These are phyloP conservation scores for Galeopsomyia nigrocyanea DNA, from an alignment of 2,888 invertebrate species.

Conservation along the genomic window DNA sequence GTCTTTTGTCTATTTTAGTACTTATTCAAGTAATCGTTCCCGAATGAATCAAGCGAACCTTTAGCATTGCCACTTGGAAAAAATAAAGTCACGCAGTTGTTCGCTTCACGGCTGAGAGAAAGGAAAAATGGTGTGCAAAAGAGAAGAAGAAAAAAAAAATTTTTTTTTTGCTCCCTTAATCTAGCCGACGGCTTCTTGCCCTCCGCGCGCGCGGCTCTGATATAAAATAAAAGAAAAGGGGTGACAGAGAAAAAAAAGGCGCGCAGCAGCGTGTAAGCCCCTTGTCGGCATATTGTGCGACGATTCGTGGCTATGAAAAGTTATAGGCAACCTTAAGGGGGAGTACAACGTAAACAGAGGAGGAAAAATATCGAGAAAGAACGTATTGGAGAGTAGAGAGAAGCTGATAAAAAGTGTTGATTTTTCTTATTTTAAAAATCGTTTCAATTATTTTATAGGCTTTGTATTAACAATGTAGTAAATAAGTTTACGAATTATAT, in stretches of 20 bases:
- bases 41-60: no score
- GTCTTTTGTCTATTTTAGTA: no score
- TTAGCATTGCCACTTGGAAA: not conserved
- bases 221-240: slow-evolving; percentile 44
- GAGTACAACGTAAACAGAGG: not conserved
- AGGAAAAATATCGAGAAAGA: slow-evolving; percentile 9
- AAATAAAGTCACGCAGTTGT: slow-evolving; percentile 30
- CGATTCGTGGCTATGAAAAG: slow-evolving; percentile 68
- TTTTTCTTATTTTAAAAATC: no score
- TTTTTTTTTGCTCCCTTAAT: slow-evolving; percentile 2
- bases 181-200: slow-evolving; percentile 7
- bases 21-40: no score
- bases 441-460: no score
- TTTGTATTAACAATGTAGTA: no score
- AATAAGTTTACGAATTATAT: no score
- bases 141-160: slow-evolving; percentile 4
- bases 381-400: not conserved
- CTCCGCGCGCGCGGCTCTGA: not conserved
- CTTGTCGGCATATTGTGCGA: slow-evolving; percentile 68
- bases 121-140: not conserved
- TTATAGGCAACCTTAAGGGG: slow-evolving; percentile 44
- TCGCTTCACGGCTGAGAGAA: slow-evolving; percentile 2
- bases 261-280: slow-evolving; percentile 60
- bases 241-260: slow-evolving; percentile 56
- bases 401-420: not conserved